Conservation (phyloP, 2,888 invertebrate species). For the Thereva nobilitata region DNA sequence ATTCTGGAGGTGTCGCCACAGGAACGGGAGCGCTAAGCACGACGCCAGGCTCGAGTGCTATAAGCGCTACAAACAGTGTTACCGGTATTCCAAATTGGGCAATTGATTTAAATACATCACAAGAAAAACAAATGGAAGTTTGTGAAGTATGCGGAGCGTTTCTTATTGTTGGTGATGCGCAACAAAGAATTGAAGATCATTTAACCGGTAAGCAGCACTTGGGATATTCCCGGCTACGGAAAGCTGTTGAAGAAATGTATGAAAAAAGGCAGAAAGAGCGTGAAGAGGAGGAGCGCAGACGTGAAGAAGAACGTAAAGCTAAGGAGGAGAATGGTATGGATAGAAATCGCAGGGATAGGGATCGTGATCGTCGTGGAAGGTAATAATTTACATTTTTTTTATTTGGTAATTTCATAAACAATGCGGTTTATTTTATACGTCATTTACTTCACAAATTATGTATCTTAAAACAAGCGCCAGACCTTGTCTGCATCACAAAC, state of each 20-base stretch:
- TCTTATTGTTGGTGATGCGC: constrained; percentile 98
- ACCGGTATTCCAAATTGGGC: constrained; percentile 62
- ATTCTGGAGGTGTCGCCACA: constrained; percentile 60
- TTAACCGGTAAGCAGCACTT: constrained; percentile 98
- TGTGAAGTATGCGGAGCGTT: constrained; percentile 98
- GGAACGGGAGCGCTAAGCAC: constrained; percentile 28
- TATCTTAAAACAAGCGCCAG: too few species aligned
- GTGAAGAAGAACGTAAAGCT: constrained; percentile 52
- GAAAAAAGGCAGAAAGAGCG: constrained; percentile 65
- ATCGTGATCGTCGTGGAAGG: constrained; percentile 38
- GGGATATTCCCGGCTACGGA: constrained; percentile 75
- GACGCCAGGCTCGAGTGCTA: constrained; percentile 34
- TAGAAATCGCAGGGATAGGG: constrained; percentile 47
- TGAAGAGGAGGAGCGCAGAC: constrained; percentile 61
- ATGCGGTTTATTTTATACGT: not conserved
- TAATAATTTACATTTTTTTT: constrained; percentile 15
- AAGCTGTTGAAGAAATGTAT: constrained; percentile 70
- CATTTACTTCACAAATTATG: too few species aligned
- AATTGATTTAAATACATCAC: constrained; percentile 81
- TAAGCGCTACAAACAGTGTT: constrained; percentile 31
- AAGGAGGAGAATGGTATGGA: constrained; percentile 49
- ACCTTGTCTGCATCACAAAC: too few species aligned
- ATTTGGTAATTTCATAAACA: constrained; percentile 13
- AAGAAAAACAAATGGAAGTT: constrained; percentile 98
- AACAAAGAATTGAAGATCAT: constrained; percentile 97